Evolutionary conservation across 2,113 vertebrate genomes (phyloP).

Genomic region (Dolichotis patagonum): DNA sequence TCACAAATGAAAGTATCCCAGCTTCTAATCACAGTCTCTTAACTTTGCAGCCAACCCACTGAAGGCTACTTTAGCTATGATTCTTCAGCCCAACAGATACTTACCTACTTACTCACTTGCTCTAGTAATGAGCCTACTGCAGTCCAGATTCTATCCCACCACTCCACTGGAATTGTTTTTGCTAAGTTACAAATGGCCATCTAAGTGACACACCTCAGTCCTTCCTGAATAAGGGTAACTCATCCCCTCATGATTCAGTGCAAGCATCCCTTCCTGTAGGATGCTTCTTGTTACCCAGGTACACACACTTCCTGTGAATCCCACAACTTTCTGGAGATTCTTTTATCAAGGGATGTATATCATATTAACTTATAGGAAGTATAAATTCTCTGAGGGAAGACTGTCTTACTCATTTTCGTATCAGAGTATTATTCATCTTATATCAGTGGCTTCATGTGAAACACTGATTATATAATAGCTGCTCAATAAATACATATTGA

Average conservation of each 20-base stretch:
- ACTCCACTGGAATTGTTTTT: neutral
- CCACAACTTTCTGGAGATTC: neutral
- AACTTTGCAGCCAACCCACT: neutral
- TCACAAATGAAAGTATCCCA: neutral
- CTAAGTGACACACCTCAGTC: neutral
- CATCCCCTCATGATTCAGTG: neutral
- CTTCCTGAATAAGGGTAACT: neutral
- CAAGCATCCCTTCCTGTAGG: neutral
- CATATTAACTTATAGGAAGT: neutral
- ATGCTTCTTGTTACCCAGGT: neutral
- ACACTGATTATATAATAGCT: neutral
- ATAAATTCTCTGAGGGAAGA: neutral
- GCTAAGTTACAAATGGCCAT: neutral
- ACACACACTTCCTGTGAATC: neutral
- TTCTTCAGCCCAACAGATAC: neutral
- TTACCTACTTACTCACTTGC: neutral
- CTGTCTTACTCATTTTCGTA: neutral
- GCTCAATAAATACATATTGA: neutral
- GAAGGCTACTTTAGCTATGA: neutral
- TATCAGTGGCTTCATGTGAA: neutral
- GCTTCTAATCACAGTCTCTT: neutral
- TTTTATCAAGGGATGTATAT: neutral
- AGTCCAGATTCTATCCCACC: neutral
- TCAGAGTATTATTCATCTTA: neutral
- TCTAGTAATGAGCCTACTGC: neutral